These are phyloP conservation scores for Cryptotis parvus DNA, from an alignment of 2,113 vertebrate genomes.

Conservation along the genomic window DNA sequence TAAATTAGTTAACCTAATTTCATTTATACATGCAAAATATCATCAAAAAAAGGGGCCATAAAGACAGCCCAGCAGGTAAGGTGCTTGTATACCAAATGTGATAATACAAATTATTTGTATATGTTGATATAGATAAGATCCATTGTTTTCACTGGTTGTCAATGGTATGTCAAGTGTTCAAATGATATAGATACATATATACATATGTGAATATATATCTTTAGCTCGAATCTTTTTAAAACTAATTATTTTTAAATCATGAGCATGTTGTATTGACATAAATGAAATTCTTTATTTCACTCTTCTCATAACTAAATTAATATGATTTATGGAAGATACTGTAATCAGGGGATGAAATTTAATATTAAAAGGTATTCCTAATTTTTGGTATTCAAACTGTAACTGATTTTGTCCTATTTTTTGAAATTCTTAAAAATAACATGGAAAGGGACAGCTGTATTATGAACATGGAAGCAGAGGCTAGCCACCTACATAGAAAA, in stretches of 20 bases:
- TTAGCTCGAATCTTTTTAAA: neutral
- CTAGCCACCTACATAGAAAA: constrained; percentile 74
- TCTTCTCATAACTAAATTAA: neutral
- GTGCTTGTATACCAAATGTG: neutral
- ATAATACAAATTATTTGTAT: neutral
- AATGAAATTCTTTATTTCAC: neutral
- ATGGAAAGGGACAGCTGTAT: constrained; percentile 71
- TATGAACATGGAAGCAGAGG: constrained; percentile 67
- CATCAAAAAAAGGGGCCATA: too few relatives aligned
- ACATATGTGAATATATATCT: neutral
- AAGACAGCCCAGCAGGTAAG: too few relatives aligned
- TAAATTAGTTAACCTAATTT: constrained; percentile 33
- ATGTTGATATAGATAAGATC: too few relatives aligned
- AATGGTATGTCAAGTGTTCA: too few relatives aligned
- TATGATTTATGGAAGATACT: neutral
- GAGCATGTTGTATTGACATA: neutral
- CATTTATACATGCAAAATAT: neutral
- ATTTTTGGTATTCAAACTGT: constrained; percentile 33
- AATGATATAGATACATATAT: neutral
- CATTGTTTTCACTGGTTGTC: too few relatives aligned
- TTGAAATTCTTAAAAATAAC: constrained; percentile 74
- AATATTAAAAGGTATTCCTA: constrained; percentile 26
- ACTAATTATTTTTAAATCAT: constrained; percentile 2
- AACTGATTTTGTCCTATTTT: constrained; percentile 65
- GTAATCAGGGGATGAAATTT: constrained; percentile 20